A percentile compares a stretch with the other conserved stretches of the same genome.
Conservation (phyloP, 2,113 vertebrate genomes). For the Zosterops borbonicus region DNA sequence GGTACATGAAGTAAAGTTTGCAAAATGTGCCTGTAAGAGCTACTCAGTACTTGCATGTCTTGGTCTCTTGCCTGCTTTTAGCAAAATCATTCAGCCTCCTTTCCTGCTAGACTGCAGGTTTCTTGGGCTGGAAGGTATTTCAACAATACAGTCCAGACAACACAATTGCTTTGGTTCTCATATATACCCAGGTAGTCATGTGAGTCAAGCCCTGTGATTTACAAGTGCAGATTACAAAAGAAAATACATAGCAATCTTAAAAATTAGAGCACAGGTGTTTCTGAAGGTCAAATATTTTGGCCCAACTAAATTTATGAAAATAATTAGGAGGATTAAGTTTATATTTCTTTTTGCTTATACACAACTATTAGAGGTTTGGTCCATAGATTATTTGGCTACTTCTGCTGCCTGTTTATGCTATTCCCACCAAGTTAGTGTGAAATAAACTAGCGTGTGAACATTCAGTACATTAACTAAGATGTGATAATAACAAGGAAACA, state of each 20-base stretch:
- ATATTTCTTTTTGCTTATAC: background rate
- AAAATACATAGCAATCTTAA: background rate
- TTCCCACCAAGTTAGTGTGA: background rate
- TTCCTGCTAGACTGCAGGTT: background rate
- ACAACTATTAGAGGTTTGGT: background rate
- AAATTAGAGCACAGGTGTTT: background rate
- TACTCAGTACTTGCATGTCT: background rate
- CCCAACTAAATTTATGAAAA: background rate
- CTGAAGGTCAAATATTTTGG: background rate
- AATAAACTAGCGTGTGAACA: background rate
- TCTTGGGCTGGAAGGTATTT: background rate
- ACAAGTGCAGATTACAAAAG: background rate
- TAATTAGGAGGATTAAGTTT: background rate
- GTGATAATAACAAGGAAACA: background rate
- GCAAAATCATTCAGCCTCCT: background rate
- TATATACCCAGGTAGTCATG: background rate
- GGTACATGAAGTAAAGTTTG: background rate
- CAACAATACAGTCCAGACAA: background rate
- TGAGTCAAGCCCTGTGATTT: background rate
- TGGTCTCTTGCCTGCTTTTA: background rate
- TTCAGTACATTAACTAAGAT: background rate
- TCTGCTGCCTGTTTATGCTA: background rate
- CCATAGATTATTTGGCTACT: background rate
- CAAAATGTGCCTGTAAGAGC: background rate
- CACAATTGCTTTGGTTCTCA: background rate